Base-by-base conservation (phyloP, 2,113 vertebrate genomes). In the Raphicerus campestris region DNA sequence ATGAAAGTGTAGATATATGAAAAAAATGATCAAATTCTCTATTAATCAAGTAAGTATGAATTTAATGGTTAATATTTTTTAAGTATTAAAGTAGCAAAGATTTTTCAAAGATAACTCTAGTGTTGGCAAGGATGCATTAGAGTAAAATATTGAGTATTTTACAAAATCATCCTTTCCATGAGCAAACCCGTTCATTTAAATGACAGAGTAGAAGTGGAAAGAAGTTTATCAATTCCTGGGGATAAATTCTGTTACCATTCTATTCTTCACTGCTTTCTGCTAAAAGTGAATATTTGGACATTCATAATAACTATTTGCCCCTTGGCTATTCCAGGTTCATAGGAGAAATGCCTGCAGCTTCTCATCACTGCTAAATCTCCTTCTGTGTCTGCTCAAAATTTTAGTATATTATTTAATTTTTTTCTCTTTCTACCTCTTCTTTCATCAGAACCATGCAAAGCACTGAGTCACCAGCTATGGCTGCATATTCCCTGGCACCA, bases 61-160 rank as follows among this genome's bases (percentile, higher is more conserved):
- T 95, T 92, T 85, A 95, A 94, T 97, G 91, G 10, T 32, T 66
- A 85, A 85, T 95, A 95, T 55, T 95, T 70, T 70, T 70, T 35
- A 94, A 77, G 70, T 86, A 93, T 70, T 94, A 82, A 95, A 96
- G 42, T 47, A 89, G 10, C 47, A 80, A 87, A 94, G 16, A 53
- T 26, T 93, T 96, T 93, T 94, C 60, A 81, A 85, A 91, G 49
- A 56, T 60, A 91, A 70, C 55, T 49, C 10, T 55, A 80, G 58
- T 47, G 22, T 55, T 96, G 85, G 32, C 35, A 94, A 86, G 55
- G 32, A 89, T 84, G 35, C 49, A 95, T 96, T 96, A 89, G 49
- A 75, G 19, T 49, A 49, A 78, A 78, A 32, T 49, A 78, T 10
- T 47, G 8, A 24, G 5, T 77, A 55, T 17, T 20, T 84, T 20